Conservation (phyloP, 2,888 invertebrate species). For the Conistra vaccinii region DNA sequence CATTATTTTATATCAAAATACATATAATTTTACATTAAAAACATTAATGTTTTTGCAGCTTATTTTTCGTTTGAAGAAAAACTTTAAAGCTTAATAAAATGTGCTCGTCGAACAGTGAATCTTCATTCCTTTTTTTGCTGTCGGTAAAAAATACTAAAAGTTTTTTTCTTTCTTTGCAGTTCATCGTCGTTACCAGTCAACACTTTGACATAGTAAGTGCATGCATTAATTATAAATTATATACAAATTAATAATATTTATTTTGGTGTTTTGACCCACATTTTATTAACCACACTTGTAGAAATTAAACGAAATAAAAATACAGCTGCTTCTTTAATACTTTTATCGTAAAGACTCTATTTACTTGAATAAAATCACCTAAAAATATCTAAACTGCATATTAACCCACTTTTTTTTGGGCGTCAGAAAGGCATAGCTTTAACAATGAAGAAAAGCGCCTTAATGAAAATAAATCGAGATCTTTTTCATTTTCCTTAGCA, state of each 20-base stretch:
- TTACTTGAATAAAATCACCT: background rate
- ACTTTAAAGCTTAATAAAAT: background rate
- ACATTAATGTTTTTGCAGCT: background rate
- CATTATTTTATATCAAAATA: background rate
- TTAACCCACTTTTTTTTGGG: too few species aligned
- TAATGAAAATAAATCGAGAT: constrained; percentile 25
- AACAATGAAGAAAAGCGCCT: background rate
- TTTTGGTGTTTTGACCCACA: too few species aligned
- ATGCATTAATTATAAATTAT: background rate
- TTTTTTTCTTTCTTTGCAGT: constrained; percentile 16
- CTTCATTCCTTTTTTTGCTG: background rate
- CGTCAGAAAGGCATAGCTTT: background rate
- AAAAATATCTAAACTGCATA: background rate
- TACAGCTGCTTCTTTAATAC: background rate
- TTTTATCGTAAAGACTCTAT: background rate
- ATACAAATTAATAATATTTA: too few species aligned
- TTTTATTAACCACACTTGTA: background rate
- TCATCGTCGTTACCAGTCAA: background rate
- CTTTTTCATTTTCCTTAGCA: background rate
- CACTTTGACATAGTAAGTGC: constrained; percentile 23
- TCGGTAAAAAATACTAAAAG: background rate
- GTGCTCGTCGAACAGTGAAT: background rate
- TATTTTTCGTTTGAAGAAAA: background rate
- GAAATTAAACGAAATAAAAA: background rate
- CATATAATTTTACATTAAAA: background rate